These are phyloP conservation scores for Mesitornis unicolor DNA, from an alignment of 2,113 vertebrate genomes.

Conservation along the genomic window DNA sequence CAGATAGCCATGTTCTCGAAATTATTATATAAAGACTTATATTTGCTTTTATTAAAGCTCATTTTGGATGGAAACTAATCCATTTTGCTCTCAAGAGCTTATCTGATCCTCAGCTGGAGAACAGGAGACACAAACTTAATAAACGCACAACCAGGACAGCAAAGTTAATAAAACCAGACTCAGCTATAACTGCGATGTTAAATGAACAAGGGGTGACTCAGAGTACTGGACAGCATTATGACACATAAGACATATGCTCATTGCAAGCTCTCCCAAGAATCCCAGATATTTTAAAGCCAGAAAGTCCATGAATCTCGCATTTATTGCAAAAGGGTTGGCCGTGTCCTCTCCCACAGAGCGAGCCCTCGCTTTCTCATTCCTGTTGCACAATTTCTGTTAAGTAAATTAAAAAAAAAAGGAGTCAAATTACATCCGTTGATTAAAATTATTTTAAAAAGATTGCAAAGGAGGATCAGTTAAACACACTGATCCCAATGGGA, in stretches of 20 bases:
- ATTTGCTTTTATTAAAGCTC: conserved; percentile 39
- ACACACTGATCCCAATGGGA: not conserved
- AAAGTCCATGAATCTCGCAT: not conserved
- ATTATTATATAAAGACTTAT: not conserved
- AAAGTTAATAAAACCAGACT: conserved; percentile 31
- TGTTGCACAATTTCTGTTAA: not conserved
- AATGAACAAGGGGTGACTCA: conserved; percentile 49
- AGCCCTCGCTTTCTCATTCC: not conserved
- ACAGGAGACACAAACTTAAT: not conserved
- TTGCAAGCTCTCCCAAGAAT: conserved; percentile 33
- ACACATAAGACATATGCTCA: conserved; percentile 15
- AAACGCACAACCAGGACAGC: not conserved
- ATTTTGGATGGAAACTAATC: conserved; percentile 8
- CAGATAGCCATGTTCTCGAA: not conserved
- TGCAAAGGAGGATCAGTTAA: not conserved
- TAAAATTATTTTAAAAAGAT: not conserved
- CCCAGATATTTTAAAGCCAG: conserved; percentile 26
- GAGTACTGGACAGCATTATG: conserved; percentile 16
- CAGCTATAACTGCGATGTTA: not conserved
- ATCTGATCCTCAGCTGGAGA: conserved; percentile 12
- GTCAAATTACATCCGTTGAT: not conserved
- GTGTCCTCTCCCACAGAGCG: not conserved
- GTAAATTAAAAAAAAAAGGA: not conserved
- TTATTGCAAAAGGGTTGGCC: not conserved
- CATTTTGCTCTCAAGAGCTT: not conserved